phyloP scores from a whole-genome alignment of 2,113 vertebrate genomes.

The Machaerirhynchus nigripectus region DNA sequence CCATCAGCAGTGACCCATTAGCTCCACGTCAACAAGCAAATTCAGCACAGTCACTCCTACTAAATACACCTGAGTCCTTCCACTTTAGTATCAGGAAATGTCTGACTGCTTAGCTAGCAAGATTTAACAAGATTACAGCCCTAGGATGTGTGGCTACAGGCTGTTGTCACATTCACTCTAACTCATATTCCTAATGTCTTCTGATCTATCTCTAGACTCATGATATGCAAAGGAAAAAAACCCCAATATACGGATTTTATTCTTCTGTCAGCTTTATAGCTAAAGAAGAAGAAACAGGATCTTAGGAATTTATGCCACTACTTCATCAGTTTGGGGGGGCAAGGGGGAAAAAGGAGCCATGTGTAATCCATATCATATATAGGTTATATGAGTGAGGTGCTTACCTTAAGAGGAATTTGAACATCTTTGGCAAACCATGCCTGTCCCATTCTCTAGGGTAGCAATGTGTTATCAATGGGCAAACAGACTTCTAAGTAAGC shows the following conservation, averaged over 20 bases:
- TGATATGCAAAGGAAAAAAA: background rate
- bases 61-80: slow-evolving; percentile 9
- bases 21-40: background rate
- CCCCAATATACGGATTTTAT: background rate
- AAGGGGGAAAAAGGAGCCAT: background rate
- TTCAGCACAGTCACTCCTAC: background rate
- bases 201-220: background rate
- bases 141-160: slow-evolving; percentile 12
- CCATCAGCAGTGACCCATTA: background rate
- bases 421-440: background rate
- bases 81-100: background rate
- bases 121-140: slow-evolving; percentile 44
- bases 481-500: background rate
- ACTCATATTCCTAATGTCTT: slow-evolving; percentile 19
- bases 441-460: background rate
- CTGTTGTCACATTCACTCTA: slow-evolving; percentile 38
- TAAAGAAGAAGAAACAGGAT: background rate
- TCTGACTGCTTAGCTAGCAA: slow-evolving; percentile 45
- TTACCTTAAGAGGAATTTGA: background rate
- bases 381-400: background rate
- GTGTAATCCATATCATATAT: background rate
- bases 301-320: background rate
- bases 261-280: background rate
- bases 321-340: background rate
- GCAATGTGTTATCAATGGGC: background rate